phyloP scores from a whole-genome alignment of 2,888 invertebrate species.

The Cephus pygmeus region DNA sequence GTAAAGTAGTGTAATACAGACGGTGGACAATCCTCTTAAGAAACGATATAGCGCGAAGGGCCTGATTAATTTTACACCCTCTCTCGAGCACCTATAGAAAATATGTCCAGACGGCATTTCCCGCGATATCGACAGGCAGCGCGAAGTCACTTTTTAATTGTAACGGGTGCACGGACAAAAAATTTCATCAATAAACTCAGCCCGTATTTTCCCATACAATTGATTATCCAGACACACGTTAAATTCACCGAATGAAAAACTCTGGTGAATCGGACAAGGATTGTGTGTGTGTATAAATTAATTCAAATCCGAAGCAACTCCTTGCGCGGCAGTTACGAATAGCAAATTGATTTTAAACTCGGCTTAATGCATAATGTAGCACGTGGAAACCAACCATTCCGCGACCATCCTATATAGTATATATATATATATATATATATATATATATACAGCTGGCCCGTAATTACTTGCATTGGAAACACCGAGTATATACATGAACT shows the following conservation, averaged over 20 bases:
- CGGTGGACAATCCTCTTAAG: not conserved
- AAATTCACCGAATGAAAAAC: not conserved
- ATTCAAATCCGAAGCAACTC: not conserved
- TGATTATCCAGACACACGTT: not conserved
- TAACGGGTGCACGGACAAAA: not conserved
- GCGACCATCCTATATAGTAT: not conserved
- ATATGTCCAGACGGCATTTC: conserved; percentile 2
- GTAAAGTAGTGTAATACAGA: too few relatives aligned
- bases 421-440: not conserved
- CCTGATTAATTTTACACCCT: conserved; percentile 6
- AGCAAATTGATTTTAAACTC: conserved; percentile 26
- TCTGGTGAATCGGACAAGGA: not conserved
- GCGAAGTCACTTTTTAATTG: not conserved
- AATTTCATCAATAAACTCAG: too few relatives aligned
- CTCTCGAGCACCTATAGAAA: not conserved
- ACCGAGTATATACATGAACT: not conserved
- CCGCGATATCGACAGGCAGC: not conserved
- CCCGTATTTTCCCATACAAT: not conserved
- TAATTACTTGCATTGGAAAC: conserved; percentile 4
- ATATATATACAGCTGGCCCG: too few relatives aligned
- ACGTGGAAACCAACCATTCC: conserved; percentile 12
- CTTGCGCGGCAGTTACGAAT: not conserved
- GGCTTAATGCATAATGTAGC: conserved; percentile 24
- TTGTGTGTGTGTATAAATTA: not conserved
- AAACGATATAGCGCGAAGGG: not conserved